A percentile compares a stretch with the other conserved stretches of the same genome.
These are phyloP conservation scores for Dynastes hyllus DNA, from an alignment of 2,888 invertebrate genomes.

Conservation along the genomic window DNA sequence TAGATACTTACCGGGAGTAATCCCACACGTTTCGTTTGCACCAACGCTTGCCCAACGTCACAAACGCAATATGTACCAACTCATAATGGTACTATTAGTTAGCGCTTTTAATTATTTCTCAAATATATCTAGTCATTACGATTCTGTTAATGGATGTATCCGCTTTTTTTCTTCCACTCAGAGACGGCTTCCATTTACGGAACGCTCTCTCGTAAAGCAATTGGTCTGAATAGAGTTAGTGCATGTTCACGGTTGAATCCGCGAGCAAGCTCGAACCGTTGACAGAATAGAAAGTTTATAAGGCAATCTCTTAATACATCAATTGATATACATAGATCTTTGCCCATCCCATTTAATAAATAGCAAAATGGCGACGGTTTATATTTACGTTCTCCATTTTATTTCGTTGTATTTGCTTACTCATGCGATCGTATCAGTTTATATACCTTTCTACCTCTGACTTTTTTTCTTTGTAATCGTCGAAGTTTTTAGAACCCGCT, in stretches of 20 bases:
- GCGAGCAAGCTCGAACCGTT: conserved; percentile 1
- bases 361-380: conserved; percentile 41
- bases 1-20: conserved; percentile 51
- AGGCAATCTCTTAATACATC: conserved; percentile 22
- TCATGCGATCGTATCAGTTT: neutral
- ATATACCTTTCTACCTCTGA: too few relatives aligned
- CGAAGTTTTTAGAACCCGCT: too few relatives aligned
- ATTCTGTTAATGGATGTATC: conserved; percentile 25
- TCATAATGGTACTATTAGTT: conserved; percentile 37
- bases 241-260: neutral
- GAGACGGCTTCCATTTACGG: conserved; percentile 37
- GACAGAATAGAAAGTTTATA: conserved; percentile 43
- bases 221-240: conserved; percentile 15
- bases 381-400: conserved; percentile 19
- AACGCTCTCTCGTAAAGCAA: neutral
- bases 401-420: conserved; percentile 21
- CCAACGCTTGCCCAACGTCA: conserved; percentile 63
- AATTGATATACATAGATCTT: conserved; percentile 33
- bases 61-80: conserved; percentile 45
- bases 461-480: neutral
- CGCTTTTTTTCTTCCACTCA: conserved; percentile 20
- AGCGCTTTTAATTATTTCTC: conserved; percentile 42
- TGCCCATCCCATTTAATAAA: conserved; percentile 40
- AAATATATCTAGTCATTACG: conserved; percentile 40
- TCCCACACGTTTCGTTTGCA: conserved; percentile 62